These are phyloP conservation scores for Chroicocephalus ridibundus DNA, from an alignment of 2,113 vertebrate species.

Conservation along the genomic window DNA sequence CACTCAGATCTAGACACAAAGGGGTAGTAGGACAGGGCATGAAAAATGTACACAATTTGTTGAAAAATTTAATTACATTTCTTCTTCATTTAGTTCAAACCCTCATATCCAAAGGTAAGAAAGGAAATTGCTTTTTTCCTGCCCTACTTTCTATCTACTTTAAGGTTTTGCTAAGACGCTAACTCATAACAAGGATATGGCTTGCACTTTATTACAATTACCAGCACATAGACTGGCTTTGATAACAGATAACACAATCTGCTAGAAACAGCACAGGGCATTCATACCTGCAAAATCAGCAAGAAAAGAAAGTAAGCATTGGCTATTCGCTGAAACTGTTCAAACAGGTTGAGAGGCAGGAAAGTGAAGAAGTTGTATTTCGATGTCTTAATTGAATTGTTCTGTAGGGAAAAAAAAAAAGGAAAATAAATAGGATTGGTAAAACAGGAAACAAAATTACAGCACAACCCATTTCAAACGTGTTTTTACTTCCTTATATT, in stretches of 20 bases:
- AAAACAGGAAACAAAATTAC: constrained; percentile 47
- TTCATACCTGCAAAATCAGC: constrained; percentile 86
- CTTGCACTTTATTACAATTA: background rate
- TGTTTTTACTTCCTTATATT: constrained; percentile 55
- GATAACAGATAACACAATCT: background rate
- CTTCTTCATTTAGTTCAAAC: background rate
- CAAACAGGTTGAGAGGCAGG: constrained; percentile 93
- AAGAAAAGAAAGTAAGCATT: constrained; percentile 95
- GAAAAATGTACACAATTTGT: background rate
- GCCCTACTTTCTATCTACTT: background rate
- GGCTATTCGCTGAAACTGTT: constrained; percentile 93
- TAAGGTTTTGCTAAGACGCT: background rate
- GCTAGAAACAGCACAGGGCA: background rate
- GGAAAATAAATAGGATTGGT: background rate
- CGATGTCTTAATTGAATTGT: constrained; percentile 91
- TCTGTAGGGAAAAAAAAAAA: constrained; percentile 70
- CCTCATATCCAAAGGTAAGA: background rate
- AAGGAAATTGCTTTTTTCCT: background rate
- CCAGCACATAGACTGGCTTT: background rate
- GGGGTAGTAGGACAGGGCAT: background rate
- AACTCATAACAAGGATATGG: background rate
- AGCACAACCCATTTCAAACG: background rate
- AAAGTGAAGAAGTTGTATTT: constrained; percentile 92
- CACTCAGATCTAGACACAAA: background rate
- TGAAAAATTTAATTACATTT: background rate